Percentiles rank a stretch among this genome's conserved stretches.
Conservation (phyloP, 2,888 invertebrate species). For the Gari tellinella region DNA sequence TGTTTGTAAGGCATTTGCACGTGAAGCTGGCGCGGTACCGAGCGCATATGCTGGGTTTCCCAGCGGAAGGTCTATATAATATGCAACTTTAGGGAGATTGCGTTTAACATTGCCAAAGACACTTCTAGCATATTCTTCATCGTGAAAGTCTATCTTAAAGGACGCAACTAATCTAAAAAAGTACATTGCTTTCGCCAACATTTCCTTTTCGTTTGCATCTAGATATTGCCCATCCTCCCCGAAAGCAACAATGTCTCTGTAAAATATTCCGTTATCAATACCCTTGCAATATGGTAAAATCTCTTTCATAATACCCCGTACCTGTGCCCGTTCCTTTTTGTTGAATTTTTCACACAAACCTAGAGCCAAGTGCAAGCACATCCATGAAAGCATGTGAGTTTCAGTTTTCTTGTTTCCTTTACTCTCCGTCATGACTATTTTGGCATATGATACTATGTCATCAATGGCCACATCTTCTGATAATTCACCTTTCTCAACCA, state of each 20-base stretch:
- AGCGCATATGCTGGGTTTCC: constrained; percentile 56
- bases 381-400: constrained; percentile 53
- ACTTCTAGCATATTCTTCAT: constrained; percentile 27
- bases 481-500: constrained; percentile 42
- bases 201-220: constrained; percentile 19
- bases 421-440: not conserved
- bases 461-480: constrained; percentile 40
- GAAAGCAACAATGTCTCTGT: constrained; percentile 54
- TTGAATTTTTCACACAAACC: constrained; percentile 57
- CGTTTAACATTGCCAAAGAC: constrained; percentile 39
- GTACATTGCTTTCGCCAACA: constrained; percentile 46
- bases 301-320: constrained; percentile 38
- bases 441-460: constrained; percentile 46
- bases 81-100: constrained; percentile 13
- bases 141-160: constrained; percentile 35
- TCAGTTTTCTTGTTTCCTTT: constrained; percentile 23
- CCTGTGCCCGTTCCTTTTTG: constrained; percentile 19
- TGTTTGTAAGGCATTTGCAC: constrained; percentile 31
- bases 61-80: constrained; percentile 54
- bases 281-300: constrained; percentile 54
- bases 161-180: constrained; percentile 36
- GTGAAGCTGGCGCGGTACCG: constrained; percentile 28
- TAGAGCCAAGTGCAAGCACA: constrained; percentile 55
- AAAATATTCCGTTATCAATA: constrained; percentile 57
- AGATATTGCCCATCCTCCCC: constrained; percentile 42